Evolutionary conservation across 2,113 vertebrate genomes (phyloP), one percentile per base, ranked within the genome.

Genomic region (Rana temporaria): DNA sequence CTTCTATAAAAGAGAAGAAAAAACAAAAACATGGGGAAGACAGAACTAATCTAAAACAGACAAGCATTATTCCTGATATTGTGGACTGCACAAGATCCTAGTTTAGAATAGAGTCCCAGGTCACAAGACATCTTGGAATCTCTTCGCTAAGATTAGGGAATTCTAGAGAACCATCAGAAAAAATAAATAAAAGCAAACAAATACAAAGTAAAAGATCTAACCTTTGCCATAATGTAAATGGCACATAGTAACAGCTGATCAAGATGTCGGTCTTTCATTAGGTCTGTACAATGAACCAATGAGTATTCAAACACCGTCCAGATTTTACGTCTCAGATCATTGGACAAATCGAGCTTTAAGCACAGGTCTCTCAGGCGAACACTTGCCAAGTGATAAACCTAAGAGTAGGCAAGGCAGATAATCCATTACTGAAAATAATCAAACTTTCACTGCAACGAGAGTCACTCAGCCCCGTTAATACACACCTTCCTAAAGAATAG

Each of bases 301-400:
- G 94, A 93, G 86, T 96, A 96, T 63, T 98, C 98, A 56, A 99
- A 99, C 80, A 96, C 96, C 0, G 98, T 99, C 98, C 98, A 99
- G 79, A 99, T 98, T 80, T 97, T 99, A 77, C 95, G 93, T n/a
- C 97, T 90, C 72, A 98, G 86, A 55, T 99, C 97, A 1, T 93
- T 91, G 7, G 96, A 92, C 85, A 98, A 91, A 84, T 98, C 98
- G 90, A 98, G 18, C 73, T 95, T 98, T 48, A 96, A 72, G 79
- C 98, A 99, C 67, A 99, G 85, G 66, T 99, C 98, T 22, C 96
- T 93, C 84, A 99, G 87, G 6, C 98, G 96, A 52, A 99, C 98
- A 0, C 98, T 99, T 63, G 96, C 95, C 89, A 99, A 91, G 78
- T 99, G 98, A 86, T 99, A 99, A 8, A 98, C 96, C 98, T 99